Evolutionary conservation across 2,888 invertebrate genomes (phyloP).

Genomic region (Steinernema hermaphroditum): DNA sequence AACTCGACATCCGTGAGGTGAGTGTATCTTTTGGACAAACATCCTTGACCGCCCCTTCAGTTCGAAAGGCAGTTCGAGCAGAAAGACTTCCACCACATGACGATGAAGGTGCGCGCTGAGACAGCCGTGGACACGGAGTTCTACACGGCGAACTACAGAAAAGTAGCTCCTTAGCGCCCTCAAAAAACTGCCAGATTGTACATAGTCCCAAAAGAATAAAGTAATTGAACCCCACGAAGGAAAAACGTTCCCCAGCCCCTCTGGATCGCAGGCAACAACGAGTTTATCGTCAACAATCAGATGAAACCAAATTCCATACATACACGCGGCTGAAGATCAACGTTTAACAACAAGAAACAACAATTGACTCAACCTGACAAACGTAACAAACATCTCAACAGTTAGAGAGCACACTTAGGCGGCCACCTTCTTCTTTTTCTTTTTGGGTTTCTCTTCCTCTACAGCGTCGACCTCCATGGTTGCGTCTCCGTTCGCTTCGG

Average conservation of each 20-base stretch:
- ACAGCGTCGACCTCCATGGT: conserved; percentile 37
- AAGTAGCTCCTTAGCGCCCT: not conserved
- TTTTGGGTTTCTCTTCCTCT: conserved; percentile 31
- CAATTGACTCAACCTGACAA: too few species aligned
- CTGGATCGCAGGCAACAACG: too few species aligned
- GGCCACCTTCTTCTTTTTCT: conserved; percentile 38
- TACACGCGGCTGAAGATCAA: too few species aligned
- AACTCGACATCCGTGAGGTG: conserved; percentile 62
- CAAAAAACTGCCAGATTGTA: not conserved
- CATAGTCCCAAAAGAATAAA: not conserved
- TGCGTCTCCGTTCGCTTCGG: conserved; percentile 28
- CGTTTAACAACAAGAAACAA: not conserved
- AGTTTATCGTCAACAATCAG: too few species aligned
- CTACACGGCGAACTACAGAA: conserved; percentile 56
- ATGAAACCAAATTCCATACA: too few species aligned
- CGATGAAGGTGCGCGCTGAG: conserved; percentile 62
- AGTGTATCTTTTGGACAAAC: not conserved
- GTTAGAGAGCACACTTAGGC: not conserved
- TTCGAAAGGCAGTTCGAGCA: conserved; percentile 63
- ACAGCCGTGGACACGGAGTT: conserved; percentile 61
- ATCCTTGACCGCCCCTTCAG: conserved; percentile 36
- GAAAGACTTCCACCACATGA: conserved; percentile 60
- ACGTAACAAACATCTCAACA: too few species aligned
- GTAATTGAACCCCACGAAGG: not conserved
- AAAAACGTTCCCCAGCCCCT: too few species aligned